Evolutionary conservation across 2,888 invertebrate genomes (phyloP), one percentile per base, ranked within the genome.

Genomic region (Zaprionus lineosus): DNA sequence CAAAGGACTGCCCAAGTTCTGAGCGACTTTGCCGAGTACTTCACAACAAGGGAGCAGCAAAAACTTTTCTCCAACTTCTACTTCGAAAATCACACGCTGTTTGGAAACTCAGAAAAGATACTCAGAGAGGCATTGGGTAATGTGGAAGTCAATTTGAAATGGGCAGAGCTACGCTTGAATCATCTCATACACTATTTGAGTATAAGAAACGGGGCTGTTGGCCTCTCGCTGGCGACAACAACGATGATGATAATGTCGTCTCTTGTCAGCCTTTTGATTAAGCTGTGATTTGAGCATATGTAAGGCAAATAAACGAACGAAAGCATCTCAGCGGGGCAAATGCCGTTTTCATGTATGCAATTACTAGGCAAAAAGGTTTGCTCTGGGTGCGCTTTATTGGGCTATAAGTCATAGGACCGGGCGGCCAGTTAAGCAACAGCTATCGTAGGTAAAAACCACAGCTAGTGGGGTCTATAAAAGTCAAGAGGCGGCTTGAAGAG

Each of bases 91-190:
- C 50, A 71, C 1, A 1, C 29, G 8, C 33, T 56, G 1, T 87
- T 88, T 12, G 88, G 86, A 2, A 19, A 21, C 3, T 74, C 77
- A 0, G 47, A 53, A 0, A 16, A 19, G 0, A 73, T 52, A 6
- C 70, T 88, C 1, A 51, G 59, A 0, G 61, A 48, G 6, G 86
- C 89, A 0, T 50, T 86, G n/a, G 36, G 19, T 11, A 82, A 40
- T 5, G 84, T 89, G 0, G 68, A 82, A 2, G 34, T 39, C 1
- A 90, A 90, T 58, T 31, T 89, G 0, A 46, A 73, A 19, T 90
- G 90, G 90, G 71, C 87, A 0, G 70, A 75, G 5, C 55, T 51
- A 1, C 65, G 81, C 40, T 56, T 89, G 29, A 57, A 31, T 5
- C 51, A 40, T 0, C 61, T 89, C 8, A 58, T 69, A 1, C n/a